Evolutionary conservation across 2,797 vertebrate species (phyloP), one percentile per base, ranked within the genome.

Genomic region (Accipiter fasciatus): DNA sequence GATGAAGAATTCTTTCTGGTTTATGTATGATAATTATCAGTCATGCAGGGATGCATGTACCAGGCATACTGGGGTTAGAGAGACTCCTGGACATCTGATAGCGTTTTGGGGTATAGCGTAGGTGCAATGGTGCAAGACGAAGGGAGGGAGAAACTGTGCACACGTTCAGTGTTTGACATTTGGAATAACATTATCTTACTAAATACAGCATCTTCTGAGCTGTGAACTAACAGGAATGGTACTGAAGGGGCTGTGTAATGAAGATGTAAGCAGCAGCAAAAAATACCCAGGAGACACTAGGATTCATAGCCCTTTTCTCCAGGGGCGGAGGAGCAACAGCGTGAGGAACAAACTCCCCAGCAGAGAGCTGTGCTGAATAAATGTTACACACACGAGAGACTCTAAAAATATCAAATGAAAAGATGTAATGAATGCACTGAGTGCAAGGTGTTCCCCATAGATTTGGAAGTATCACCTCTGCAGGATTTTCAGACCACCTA

Each of bases 371-470:
- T 50, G 84, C 84, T 87, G 77, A 80, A 70, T 77, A 75, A 88
- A 92, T 78, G 82, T 66, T 54, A 57, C 46, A 39, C 59, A 61
- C 70, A 77, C 35, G 22, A 47, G 96, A 97, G 97, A 91, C 91
- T 72, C 73, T 82, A 47, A 87, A 95, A 88, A 89, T 79, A 92
- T 39, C 75, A 26, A 49, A 70, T 64, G 81, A 65, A 75, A 54
- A 87, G 97, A 97, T 96, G 96, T 98, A 98, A 98, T 98, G 98
- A 98, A 96, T 97, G 97, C 97, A 94, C 95, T 85, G 95, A 98
- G 97, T 94, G 89, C 95, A 85, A 49, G 97, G 97, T 97, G 97
- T 97, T 97, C 82, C 97, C 97, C 88, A 39, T 83, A 52, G 86
- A 2, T 39, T 39, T 79, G 40, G 52, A 84, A 61, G 42, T 14